Evolutionary conservation across 1,140 invertebrate genomes (phyloP), one percentile per base, ranked within the genome.

Genomic region (Bombus waltoni): DNA sequence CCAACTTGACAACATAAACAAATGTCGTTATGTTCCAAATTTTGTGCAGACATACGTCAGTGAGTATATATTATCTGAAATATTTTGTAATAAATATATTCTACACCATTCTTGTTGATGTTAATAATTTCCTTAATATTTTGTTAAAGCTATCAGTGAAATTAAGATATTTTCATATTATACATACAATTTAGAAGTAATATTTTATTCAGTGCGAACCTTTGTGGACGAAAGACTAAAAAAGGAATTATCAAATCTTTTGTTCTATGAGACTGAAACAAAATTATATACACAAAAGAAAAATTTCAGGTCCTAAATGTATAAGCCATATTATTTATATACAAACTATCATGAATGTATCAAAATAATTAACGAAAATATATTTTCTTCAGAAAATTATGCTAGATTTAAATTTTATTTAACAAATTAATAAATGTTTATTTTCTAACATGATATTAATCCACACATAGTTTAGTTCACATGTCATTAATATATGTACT

Each of bases 71-170:
- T 86, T 86, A 91, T 81, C 91, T 91, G 65, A 88, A 89, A 88
- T 93, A 94, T 94, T 94, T 94, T 94, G 90, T 94, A 94, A 94
- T 94, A 94, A 94, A 94, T 81, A 91, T 88, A 92, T 93, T 93
- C 89, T 92, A 88, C 80, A 88, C 71, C 87, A 90, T 76, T 40
- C 10, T 79, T 62, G 71, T 78, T 66, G 75, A 86, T 65, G 72
- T 89, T 87, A 25, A 84, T 82, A 40, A 77, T 53, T 74, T 77
- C 78, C 80, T 86, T 47, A 44, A 73, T 42, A 70, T 71, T 80
- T 35, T 80, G 42, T 85, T 62, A 22, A 62, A 65, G 15, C 32
- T 8, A 22, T 66, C 11, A 38, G 28, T 18, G 13, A 25, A 62
- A 80, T 47, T 68, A 35, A 57, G 13, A 53, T 40, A 85, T 59